phyloP scores from a whole-genome alignment of 2,888 invertebrate species.

The Pristionchus exspectatus region DNA sequence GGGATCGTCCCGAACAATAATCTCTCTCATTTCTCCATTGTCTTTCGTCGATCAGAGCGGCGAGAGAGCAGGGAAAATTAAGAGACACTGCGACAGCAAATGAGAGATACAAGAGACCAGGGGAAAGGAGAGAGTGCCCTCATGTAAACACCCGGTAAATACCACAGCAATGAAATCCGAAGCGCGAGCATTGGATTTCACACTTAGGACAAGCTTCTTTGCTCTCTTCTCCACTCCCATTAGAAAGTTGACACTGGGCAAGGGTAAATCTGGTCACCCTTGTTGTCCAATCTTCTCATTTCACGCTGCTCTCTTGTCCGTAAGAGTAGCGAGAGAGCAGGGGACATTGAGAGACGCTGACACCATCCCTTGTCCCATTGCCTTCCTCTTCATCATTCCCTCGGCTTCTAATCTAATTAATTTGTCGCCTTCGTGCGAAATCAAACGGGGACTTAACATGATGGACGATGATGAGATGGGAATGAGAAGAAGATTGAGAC shows the following conservation, averaged over 20 bases:
- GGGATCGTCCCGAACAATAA: neutral
- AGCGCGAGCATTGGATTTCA: constrained; percentile 27
- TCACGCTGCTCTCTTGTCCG: neutral
- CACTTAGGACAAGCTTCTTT: constrained; percentile 32
- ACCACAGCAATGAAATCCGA: neutral
- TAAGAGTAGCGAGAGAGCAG: neutral
- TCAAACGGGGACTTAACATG: constrained; percentile 21
- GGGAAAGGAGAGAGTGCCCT: neutral
- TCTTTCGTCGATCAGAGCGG: neutral
- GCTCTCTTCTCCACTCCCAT: constrained; percentile 13
- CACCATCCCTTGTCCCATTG: neutral
- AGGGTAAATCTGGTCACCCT: constrained; percentile 36
- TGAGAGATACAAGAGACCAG: neutral
- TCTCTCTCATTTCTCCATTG: neutral
- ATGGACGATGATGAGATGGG: neutral
- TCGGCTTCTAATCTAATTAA: constrained; percentile 27
- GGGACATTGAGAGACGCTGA: too few relatives aligned
- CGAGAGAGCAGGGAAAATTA: neutral
- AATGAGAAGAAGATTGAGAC: neutral
- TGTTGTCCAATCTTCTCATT: neutral
- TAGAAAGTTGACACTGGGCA: constrained; percentile 35
- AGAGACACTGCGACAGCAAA: neutral
- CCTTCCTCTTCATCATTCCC: neutral
- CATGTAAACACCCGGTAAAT: constrained; percentile 24
- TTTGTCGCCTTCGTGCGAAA: constrained; percentile 19